Conservation (phyloP, 2,113 vertebrate genomes). For the Procavia capensis region DNA sequence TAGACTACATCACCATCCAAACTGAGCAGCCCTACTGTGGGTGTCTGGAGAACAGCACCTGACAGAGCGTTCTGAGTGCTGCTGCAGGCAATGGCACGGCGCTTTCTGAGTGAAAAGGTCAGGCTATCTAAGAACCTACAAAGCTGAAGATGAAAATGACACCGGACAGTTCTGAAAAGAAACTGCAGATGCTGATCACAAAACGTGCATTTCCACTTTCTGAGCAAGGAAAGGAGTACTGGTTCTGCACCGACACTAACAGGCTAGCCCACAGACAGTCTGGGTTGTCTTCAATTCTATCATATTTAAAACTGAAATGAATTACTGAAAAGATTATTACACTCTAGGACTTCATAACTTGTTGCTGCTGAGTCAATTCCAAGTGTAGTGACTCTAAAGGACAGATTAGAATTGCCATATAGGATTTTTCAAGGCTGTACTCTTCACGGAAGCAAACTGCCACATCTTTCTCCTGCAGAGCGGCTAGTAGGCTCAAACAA, state of each 20-base stretch:
- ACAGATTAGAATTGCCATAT: not conserved
- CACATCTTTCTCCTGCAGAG: not conserved
- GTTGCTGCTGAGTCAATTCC: not conserved
- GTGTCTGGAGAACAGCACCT: constrained; percentile 36
- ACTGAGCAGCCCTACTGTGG: not conserved
- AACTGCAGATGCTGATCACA: constrained; percentile 12
- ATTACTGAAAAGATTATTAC: not conserved
- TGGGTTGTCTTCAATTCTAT: constrained; percentile 34
- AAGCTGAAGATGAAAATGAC: constrained; percentile 49
- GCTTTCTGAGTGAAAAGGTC: constrained; percentile 46
- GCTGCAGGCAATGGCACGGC: constrained; percentile 7
- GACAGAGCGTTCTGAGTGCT: not conserved
- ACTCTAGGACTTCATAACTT: not conserved
- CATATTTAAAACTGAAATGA: not conserved
- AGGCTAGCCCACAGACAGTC: not conserved
- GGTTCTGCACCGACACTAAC: not conserved
- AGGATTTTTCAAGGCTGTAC: not conserved
- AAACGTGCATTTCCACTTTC: not conserved
- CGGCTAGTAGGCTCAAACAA: not conserved
- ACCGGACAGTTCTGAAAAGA: constrained; percentile 32
- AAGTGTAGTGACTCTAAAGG: not conserved
- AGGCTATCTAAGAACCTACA: constrained; percentile 40
- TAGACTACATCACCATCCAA: constrained; percentile 41
- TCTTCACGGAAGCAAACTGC: not conserved
- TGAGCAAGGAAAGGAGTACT: not conserved